Percentiles rank a stretch among this genome's conserved stretches.
phyloP scores from a whole-genome alignment of 1,140 invertebrate genomes.

The Musca vetustissima region DNA sequence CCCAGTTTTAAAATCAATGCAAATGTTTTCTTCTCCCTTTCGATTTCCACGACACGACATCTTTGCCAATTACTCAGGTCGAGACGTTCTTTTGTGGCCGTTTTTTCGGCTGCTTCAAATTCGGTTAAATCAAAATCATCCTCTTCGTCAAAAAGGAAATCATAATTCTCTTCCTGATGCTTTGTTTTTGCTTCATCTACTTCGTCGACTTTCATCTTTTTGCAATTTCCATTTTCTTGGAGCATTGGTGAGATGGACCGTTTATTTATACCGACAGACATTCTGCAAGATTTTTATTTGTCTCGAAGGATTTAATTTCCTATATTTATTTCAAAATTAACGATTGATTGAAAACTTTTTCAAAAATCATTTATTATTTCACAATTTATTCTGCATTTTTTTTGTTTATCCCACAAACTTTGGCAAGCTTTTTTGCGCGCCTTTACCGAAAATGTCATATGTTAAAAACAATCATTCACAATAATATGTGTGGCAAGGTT shows the following conservation, averaged over 20 bases:
- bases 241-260: conserved; percentile 19
- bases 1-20: conserved; percentile 33
- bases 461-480: too few relatives aligned
- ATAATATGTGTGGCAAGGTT: too few relatives aligned
- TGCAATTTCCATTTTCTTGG: conserved; percentile 1
- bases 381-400: too few relatives aligned
- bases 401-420: too few relatives aligned
- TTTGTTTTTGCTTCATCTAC: not conserved
- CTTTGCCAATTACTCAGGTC: conserved; percentile 42
- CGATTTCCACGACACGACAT: conserved; percentile 35
- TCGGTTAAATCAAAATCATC: conserved; percentile 34
- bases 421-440: too few relatives aligned
- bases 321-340: too few relatives aligned
- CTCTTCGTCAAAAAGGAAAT: conserved; percentile 37
- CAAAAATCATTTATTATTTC: too few relatives aligned
- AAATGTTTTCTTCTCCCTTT: conserved; percentile 30
- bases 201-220: conserved; percentile 5
- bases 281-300: too few relatives aligned
- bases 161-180: conserved; percentile 32
- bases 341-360: too few relatives aligned
- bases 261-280: conserved; percentile 3
- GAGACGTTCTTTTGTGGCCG: conserved; percentile 13
- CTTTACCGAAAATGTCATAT: too few relatives aligned
- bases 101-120: conserved; percentile 30
- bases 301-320: too few relatives aligned